Conservation (phyloP, 2,888 invertebrate species). For the Baccha elongata region DNA sequence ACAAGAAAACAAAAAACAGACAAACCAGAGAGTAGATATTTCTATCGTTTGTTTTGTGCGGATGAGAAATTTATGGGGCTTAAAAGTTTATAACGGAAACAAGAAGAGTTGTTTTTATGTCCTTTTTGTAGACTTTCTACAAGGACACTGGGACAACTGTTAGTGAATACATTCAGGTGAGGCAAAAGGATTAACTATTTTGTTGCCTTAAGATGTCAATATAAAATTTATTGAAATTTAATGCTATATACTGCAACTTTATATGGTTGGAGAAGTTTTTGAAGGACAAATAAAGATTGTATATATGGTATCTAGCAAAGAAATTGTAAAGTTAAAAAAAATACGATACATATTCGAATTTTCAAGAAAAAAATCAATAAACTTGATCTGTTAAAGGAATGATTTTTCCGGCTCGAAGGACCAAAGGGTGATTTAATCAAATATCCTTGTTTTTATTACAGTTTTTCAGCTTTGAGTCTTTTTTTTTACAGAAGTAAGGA, state of each 20-base stretch:
- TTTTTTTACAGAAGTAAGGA: neutral
- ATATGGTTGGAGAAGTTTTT: neutral
- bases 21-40: conserved; percentile 6
- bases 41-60: conserved; percentile 22
- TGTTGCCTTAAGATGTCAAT: conserved; percentile 30
- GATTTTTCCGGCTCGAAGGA: conserved; percentile 4
- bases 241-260: neutral
- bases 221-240: conserved; percentile 33
- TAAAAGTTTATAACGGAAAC: conserved; percentile 35
- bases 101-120: conserved; percentile 22
- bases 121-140: neutral
- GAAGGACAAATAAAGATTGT: neutral
- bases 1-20: conserved; percentile 1
- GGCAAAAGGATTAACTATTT: conserved; percentile 15
- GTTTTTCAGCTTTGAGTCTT: neutral
- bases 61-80: conserved; percentile 55
- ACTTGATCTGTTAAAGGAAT: neutral
- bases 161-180: conserved; percentile 18
- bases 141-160: conserved; percentile 9
- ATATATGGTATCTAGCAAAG: neutral
- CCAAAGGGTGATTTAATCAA: neutral
- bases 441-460: neutral
- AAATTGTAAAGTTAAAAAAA: neutral
- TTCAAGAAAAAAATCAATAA: conserved; percentile 21
- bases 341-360: conserved; percentile 3